Base-by-base conservation (phyloP, 2,888 invertebrate species). In the Diaperis boleti region DNA sequence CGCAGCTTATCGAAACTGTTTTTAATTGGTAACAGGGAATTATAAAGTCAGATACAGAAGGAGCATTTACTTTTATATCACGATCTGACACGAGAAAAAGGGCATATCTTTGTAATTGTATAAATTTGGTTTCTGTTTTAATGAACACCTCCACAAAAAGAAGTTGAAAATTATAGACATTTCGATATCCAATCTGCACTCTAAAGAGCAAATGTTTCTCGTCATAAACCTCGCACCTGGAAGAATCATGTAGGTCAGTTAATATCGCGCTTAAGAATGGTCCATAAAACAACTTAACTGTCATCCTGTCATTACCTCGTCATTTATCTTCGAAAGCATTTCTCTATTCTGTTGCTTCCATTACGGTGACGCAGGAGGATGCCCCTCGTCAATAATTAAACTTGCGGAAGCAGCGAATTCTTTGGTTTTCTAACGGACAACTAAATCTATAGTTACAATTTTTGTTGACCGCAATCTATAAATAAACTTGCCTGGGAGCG, bases 291-390 rank as follows among this genome's bases (percentile, higher is more conserved):
- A 54, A 41, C 31, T 41, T 42, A 54, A 54, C 54, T 42, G 54
- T 54, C 54, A 54, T 54, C 54, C 54, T 26, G 29, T 54, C 54
- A 20, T 54, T 54, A 54, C 54, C 37, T 54, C 41, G 26, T 54
- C 54, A 52, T 52, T 52, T 52, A 50, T 50, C 50, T 35, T 17
- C 22, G 8, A n/a, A 18, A 22, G 29, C 14, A 26, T 45, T 45
- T 45, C 26, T 45, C 10, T 45, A 26, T 29, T 45, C n/a, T 45
- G 45, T 15, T 10, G 5, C 45, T 6, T 29, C 13, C 52, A 15
- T 20, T 20, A 6, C 50, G 10, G 33, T 35, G 13, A n/a, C 20
- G 50, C 50, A 35, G 8, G 14, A 20, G 50, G 50, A 20, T 3
- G 10, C 37, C 8, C 33, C 7, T 33, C 33, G n/a, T 15, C 29